These are phyloP conservation scores for Bombus affinis DNA, from an alignment of 1,140 invertebrate genomes.

Conservation along the genomic window DNA sequence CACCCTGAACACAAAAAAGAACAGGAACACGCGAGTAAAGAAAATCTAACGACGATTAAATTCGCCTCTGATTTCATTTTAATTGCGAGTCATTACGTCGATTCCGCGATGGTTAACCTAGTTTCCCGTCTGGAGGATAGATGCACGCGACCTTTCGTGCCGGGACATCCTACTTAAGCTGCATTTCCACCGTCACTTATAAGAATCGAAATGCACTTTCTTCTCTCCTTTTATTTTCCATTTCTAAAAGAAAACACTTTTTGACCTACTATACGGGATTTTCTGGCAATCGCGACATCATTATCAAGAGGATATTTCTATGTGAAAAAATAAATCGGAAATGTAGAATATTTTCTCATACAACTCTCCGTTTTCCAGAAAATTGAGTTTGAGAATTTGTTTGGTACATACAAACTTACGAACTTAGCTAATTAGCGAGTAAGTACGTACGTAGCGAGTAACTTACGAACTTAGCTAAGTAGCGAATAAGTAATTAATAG, in stretches of 20 bases:
- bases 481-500: too few relatives aligned
- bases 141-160: slow-evolving; percentile 76
- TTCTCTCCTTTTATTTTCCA: too few relatives aligned
- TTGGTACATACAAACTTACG: too few relatives aligned
- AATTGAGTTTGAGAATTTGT: too few relatives aligned
- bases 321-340: too few relatives aligned
- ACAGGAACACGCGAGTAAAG: background rate
- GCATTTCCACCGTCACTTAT: background rate
- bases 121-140: slow-evolving; percentile 59
- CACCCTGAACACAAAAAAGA: background rate
- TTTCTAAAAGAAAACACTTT: background rate
- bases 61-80: slow-evolving; percentile 63
- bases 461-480: too few relatives aligned
- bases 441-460: too few relatives aligned
- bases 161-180: slow-evolving; percentile 62
- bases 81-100: slow-evolving; percentile 68
- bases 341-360: too few relatives aligned
- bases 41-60: slow-evolving; percentile 6
- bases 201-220: background rate
- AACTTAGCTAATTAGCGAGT: too few relatives aligned
- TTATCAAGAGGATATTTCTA: too few relatives aligned
- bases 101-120: slow-evolving; percentile 72
- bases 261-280: background rate
- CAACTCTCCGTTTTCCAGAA: too few relatives aligned
- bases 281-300: too few relatives aligned